phyloP scores from a whole-genome alignment of 2,113 vertebrate species.

The Romanogobio albipinnatus region DNA sequence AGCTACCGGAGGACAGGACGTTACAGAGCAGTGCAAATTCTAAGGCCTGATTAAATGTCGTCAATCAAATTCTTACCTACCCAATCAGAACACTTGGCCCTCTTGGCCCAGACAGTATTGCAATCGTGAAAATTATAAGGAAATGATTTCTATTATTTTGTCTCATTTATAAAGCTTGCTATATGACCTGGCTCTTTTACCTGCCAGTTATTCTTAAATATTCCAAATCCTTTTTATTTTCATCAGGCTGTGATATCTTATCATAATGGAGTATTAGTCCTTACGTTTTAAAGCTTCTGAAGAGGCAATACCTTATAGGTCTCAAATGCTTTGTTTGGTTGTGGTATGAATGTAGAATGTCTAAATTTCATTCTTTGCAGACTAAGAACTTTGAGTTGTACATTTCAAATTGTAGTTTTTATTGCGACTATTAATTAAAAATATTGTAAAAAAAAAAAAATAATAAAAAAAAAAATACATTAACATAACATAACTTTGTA shows the following conservation, averaged over 20 bases:
- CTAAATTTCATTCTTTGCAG: not conserved
- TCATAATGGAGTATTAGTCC: not conserved
- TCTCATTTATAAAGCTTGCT: not conserved
- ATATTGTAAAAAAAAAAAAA: too few species aligned
- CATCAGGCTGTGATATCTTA: not conserved
- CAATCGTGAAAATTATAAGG: not conserved
- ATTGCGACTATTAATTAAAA: not conserved
- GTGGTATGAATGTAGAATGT: not conserved
- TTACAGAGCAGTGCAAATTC: constrained; percentile 11
- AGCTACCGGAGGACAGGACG: constrained; percentile 16
- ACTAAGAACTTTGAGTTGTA: not conserved
- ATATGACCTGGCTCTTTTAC: not conserved
- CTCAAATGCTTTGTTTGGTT: not conserved
- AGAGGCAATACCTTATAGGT: not conserved
- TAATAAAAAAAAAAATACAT: too few species aligned
- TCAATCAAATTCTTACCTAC: not conserved
- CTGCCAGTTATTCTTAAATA: not conserved
- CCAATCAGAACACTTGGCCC: not conserved
- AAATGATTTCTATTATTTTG: not conserved
- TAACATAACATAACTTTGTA: not conserved
- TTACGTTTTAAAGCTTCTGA: not conserved
- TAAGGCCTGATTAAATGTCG: constrained; percentile 9
- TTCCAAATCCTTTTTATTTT: not conserved
- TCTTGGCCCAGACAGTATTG: not conserved
- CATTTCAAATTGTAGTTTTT: not conserved